Conservation (phyloP, 2,888 invertebrate species). For the Drosophila fungiperda region DNA sequence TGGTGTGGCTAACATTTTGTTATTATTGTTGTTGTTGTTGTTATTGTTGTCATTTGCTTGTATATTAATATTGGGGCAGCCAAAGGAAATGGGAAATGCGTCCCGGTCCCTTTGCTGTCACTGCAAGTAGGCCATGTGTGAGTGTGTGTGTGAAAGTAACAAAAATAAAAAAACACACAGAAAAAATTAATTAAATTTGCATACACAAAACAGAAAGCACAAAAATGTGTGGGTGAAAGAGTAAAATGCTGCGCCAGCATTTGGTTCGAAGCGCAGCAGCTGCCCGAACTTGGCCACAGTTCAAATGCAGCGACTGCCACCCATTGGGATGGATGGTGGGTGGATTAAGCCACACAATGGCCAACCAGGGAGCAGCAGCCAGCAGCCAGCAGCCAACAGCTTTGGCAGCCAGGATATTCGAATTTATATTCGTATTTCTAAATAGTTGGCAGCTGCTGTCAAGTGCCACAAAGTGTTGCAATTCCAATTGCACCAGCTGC, state of each 20-base stretch:
- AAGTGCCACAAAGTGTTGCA: constrained; percentile 38
- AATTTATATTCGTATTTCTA: constrained; percentile 22
- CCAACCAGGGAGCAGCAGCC: constrained; percentile 21
- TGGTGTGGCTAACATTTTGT: constrained; percentile 16
- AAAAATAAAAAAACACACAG: constrained; percentile 6
- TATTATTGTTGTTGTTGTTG: constrained; percentile 22
- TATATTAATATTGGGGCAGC: constrained; percentile 27
- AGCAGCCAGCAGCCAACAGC: not conserved
- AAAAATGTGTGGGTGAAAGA: constrained; percentile 28
- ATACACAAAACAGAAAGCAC: constrained; percentile 33
- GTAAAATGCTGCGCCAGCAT: constrained; percentile 16
- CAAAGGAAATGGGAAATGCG: constrained; percentile 16
- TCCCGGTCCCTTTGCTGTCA: constrained; percentile 29
- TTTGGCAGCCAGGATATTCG: constrained; percentile 29
- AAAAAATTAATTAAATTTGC: constrained; percentile 60
- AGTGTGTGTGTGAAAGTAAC: constrained; percentile 1
- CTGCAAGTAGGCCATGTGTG: constrained; percentile 47
- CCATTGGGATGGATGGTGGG: too few species aligned
- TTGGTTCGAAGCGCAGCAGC: constrained; percentile 13
- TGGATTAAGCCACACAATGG: constrained; percentile 20
- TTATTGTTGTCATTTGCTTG: constrained; percentile 40
- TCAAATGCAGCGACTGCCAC: constrained; percentile 25
- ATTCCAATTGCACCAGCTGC: constrained; percentile 54
- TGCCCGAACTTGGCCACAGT: constrained; percentile 46
- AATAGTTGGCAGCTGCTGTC: constrained; percentile 39